A percentile compares a stretch with the other conserved stretches of the same genome.
phyloP scores from a whole-genome alignment of 1,140 invertebrate genomes.

The Drosophila ananassae region DNA sequence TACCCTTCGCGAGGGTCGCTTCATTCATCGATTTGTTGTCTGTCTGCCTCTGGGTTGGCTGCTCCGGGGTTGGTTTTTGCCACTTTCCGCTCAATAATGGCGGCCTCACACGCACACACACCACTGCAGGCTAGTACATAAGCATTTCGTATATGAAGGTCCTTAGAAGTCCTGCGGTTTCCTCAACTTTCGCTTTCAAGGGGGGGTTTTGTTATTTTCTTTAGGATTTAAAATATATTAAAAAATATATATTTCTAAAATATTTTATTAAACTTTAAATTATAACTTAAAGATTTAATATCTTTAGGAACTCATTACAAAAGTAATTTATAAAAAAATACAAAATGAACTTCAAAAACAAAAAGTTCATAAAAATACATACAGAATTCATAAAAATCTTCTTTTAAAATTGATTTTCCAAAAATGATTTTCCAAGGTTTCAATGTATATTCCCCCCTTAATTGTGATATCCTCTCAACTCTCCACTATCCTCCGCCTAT shows the following conservation, averaged over 20 bases:
- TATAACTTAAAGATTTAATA: background rate
- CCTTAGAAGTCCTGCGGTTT: slow-evolving; percentile 57
- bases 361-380: no score
- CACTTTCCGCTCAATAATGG: slow-evolving; percentile 57
- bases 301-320: no score
- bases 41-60: slow-evolving; percentile 70
- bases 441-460: background rate
- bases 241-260: background rate
- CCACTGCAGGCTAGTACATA: slow-evolving; percentile 51
- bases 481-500: slow-evolving; percentile 1
- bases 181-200: slow-evolving; percentile 72
- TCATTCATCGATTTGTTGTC: slow-evolving; percentile 81
- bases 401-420: no score
- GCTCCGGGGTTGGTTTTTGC: slow-evolving; percentile 62
- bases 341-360: no score
- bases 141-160: slow-evolving; percentile 37
- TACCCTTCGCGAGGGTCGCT: slow-evolving; percentile 35
- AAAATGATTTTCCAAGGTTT: background rate
- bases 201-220: slow-evolving; percentile 4
- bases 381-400: no score
- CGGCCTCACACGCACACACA: slow-evolving; percentile 38
- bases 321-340: no score
- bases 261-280: background rate
- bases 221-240: background rate
- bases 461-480: background rate